phyloP scores from a whole-genome alignment of 2,888 invertebrate species.

The Brenthis daphne region DNA sequence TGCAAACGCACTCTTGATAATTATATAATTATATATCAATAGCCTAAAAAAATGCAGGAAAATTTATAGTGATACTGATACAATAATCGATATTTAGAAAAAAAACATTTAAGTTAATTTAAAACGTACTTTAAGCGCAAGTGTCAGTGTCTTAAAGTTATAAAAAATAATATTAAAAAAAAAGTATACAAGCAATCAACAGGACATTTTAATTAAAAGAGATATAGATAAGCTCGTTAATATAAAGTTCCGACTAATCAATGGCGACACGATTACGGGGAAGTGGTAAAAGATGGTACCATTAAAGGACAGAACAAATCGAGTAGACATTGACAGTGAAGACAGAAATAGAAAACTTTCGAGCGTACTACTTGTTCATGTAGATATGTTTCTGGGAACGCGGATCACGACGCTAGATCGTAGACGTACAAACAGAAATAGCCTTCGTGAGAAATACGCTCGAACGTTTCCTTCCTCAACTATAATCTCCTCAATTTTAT shows the following conservation, averaged over 20 bases:
- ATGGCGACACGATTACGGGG: conserved; percentile 16
- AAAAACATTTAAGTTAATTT: background rate
- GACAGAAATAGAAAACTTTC: conserved; percentile 48
- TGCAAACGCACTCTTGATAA: conserved; percentile 26
- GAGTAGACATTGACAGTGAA: conserved; percentile 49
- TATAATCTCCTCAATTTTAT: conserved; percentile 38
- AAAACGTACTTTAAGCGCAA: too few species aligned
- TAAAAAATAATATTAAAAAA: background rate
- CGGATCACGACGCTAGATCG: conserved; percentile 37
- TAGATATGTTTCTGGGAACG: conserved; percentile 44
- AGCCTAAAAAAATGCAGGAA: conserved; percentile 16
- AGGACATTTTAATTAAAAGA: background rate
- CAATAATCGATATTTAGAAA: conserved; percentile 5
- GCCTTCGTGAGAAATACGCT: conserved; percentile 46
- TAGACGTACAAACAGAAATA: conserved; percentile 46
- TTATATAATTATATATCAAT: conserved; percentile 31
- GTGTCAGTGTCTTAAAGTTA: too few species aligned
- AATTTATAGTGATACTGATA: conserved; percentile 6
- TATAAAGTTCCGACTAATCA: background rate
- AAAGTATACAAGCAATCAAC: background rate
- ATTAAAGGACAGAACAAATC: conserved; percentile 31
- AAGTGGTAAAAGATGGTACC: conserved; percentile 22
- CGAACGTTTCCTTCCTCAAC: conserved; percentile 43
- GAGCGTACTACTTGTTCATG: conserved; percentile 41
- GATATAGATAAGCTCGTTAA: background rate